These are phyloP conservation scores for Globodera rostochiensis DNA, from an alignment of 1,140 invertebrate genomes.

Conservation along the genomic window DNA sequence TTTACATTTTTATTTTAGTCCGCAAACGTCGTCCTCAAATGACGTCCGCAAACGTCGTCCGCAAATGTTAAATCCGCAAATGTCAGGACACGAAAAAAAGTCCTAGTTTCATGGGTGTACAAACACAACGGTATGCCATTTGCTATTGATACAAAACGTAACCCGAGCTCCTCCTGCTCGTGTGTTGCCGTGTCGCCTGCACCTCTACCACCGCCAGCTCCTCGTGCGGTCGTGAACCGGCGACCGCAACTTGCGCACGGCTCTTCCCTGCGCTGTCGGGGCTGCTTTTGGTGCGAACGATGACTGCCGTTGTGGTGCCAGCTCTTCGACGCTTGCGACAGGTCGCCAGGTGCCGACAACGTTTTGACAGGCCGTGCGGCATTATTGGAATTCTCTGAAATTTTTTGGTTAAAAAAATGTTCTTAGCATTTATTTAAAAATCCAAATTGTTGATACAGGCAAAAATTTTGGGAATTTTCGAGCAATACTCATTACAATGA, in stretches of 20 bases:
- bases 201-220: background rate
- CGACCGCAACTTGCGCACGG: background rate
- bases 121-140: no score
- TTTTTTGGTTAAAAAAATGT: no score
- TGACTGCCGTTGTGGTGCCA: slow-evolving; percentile 32
- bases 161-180: background rate
- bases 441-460: no score
- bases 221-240: background rate
- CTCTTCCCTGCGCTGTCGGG: background rate
- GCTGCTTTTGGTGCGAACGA: slow-evolving; percentile 12
- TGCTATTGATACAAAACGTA: background rate
- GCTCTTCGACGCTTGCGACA: slow-evolving; percentile 41
- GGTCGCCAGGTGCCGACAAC: slow-evolving; percentile 49
- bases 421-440: no score
- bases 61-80: no score
- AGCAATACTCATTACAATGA: no score
- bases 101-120: no score
- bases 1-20: no score
- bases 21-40: no score
- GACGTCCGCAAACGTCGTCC: no score
- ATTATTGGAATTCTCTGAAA: background rate
- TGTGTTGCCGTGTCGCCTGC: background rate
- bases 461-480: no score
- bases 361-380: slow-evolving; percentile 32
- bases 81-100: no score